Conservation (phyloP, 1,140 invertebrate genomes). For the Eriocheir sinensis region DNA sequence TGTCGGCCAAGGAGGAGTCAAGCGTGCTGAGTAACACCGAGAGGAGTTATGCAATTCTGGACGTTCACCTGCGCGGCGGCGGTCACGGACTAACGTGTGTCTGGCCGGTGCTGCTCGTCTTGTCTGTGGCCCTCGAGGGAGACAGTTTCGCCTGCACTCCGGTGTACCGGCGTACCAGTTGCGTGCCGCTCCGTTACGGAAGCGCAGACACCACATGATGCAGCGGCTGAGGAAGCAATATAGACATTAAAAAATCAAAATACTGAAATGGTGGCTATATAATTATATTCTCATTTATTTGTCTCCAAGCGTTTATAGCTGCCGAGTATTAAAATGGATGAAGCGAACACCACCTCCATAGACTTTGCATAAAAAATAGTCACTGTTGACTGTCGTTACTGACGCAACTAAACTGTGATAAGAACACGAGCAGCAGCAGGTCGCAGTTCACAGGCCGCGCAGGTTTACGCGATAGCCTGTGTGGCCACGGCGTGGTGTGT, state of each 20-base stretch:
- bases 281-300: too few species aligned
- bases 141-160: not conserved
- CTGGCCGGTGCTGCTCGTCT: not conserved
- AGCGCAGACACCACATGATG: too few species aligned
- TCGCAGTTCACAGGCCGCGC: not conserved
- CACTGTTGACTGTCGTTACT: too few species aligned
- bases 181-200: not conserved
- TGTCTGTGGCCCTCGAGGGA: not conserved
- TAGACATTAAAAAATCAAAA: too few species aligned
- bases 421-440: not conserved
- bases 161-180: not conserved
- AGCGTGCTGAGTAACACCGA: not conserved
- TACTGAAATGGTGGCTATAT: too few species aligned
- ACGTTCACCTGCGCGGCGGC: conserved; percentile 18
- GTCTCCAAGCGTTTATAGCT: too few species aligned
- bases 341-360: too few species aligned
- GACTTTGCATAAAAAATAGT: too few species aligned
- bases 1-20: not conserved
- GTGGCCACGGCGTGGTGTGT: not conserved
- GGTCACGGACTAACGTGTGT: not conserved
- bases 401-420: too few species aligned
- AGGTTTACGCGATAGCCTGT: not conserved
- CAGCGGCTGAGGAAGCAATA: too few species aligned
- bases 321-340: too few species aligned
- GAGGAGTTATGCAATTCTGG: conserved; percentile 12